Evolutionary conservation across 2,888 invertebrate species (phyloP), one percentile per base, ranked within the genome.

Genomic region (Chloroclysta siterata): DNA sequence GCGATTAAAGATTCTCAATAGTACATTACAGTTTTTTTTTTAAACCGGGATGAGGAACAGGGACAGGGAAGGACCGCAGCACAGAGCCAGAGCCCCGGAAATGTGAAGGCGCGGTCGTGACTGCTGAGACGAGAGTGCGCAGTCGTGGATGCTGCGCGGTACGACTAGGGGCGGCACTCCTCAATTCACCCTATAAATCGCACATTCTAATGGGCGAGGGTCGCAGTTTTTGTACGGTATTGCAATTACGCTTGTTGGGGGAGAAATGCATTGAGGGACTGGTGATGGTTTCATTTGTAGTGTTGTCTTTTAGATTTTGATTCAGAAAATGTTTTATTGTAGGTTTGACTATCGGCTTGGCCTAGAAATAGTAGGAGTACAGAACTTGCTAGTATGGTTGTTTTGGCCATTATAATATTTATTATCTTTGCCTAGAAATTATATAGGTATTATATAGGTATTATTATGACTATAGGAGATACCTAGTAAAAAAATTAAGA

Each of bases 121-220:
- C 84, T 77, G 87, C 80, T 82, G 82, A 82, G 79, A 78, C 72
- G 80, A 79, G 93, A 91, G 88, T 91, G 93, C 93, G 93, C 93
- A 90, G 85, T 85, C 80, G 75, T 79, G 88, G 90, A 90, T 89
- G 89, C 92, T 91, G 90, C 91, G 89, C 92, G 85, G 60, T 68
- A 71, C 73, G 74, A 76, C 69, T 84, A 89, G 91, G 90, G 93
- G 88, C 85, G 89, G 82, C 85, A 84, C 85, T 81, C 89, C 87
- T 88, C 85, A 53, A 60, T 72, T 77, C 80, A 80, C 87, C 88
- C 88, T 72, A 82, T 85, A 86, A 83, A 83, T 83, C 68, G 73
- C 77, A 69, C 53, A 36, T 48, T 60, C 44, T 53, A 65, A 56
- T 65, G 56, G 57, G 41, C 8, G 82, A 85, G 88, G 87, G 89